A percentile compares a stretch with the other conserved stretches of the same genome.
These are phyloP conservation scores for Neosilurus hyrtlii DNA, from an alignment of 2,797 vertebrate genomes.

Conservation along the genomic window DNA sequence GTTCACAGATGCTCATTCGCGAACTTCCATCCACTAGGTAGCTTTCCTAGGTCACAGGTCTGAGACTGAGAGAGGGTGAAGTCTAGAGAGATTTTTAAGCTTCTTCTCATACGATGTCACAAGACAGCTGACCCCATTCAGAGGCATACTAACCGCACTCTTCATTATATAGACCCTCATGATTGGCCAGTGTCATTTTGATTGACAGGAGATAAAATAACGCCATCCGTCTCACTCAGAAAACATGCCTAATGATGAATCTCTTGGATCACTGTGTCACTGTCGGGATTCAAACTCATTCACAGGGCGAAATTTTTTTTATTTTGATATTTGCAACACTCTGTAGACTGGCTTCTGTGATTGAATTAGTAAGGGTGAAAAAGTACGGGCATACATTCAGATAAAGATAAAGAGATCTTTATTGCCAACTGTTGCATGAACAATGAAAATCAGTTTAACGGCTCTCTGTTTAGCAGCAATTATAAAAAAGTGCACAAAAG, in stretches of 20 bases:
- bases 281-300: background rate
- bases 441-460: too few species aligned
- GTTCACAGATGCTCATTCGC: background rate
- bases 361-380: background rate
- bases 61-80: background rate
- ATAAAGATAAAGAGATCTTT: conserved; percentile 8
- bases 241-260: conserved; percentile 7
- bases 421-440: too few species aligned
- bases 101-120: background rate
- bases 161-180: background rate
- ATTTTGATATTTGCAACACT: background rate
- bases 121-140: background rate
- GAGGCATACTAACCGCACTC: background rate
- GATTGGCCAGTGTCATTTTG: background rate
- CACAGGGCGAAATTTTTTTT: background rate
- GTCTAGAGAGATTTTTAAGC: background rate
- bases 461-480: too few species aligned
- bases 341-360: background rate
- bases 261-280: background rate
- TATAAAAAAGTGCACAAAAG: too few species aligned
- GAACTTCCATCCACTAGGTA: background rate
- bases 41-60: background rate
- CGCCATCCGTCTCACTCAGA: background rate
- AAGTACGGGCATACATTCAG: background rate
- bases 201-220: background rate